Evolutionary conservation across 1,140 invertebrate species (phyloP), one percentile per base, ranked within the genome.

Genomic region (Oncopodura yosiiana): DNA sequence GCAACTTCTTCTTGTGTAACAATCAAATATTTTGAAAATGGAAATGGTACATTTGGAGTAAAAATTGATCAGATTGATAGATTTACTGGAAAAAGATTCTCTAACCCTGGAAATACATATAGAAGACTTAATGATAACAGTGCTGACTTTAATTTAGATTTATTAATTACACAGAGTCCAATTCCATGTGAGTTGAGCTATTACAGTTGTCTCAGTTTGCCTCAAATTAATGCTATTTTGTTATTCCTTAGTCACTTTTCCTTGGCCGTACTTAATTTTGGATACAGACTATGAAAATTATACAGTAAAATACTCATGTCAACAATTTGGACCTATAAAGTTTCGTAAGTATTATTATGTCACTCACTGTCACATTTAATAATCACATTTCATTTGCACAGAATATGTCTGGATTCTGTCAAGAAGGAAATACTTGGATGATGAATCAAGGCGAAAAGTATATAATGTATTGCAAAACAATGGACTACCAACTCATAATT

Each of bases 281-380:
- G 65, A 69, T 41, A 71, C 70, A 0, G 69, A 71, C 45, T 71
- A 71, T 48, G 49, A 48, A n/a, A 65, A 42, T n/a, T 70, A 69
- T 39, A 63, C 69, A 2, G 41, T 71, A 12, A 67, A 70, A n/a
- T 70, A 64, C 61, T 53, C 62, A 3, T 71, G 70, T 50, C 38
- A 37, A 18, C 56, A 66, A 45, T 0, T 59, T 11, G 56, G 50
- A 19, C 37, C 55, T 6, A 16, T 60, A n/a, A 65, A 62, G 29
- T 39, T 58, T n/a, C 58, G 60, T 62, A 56, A 58, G 51, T 39
- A 11, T 9, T n/a, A 26, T 30, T n/a, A 14, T 21, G 2, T 39
- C 23, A 44, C 2, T 18, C 21, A 42, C 12, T 24, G n/a, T 30
- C 21, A 9, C 30, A 6, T 49, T 18, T 6, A 27, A 29, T 29